Base-by-base conservation (phyloP, 1,140 invertebrate species). In the Triops cancriformis region DNA sequence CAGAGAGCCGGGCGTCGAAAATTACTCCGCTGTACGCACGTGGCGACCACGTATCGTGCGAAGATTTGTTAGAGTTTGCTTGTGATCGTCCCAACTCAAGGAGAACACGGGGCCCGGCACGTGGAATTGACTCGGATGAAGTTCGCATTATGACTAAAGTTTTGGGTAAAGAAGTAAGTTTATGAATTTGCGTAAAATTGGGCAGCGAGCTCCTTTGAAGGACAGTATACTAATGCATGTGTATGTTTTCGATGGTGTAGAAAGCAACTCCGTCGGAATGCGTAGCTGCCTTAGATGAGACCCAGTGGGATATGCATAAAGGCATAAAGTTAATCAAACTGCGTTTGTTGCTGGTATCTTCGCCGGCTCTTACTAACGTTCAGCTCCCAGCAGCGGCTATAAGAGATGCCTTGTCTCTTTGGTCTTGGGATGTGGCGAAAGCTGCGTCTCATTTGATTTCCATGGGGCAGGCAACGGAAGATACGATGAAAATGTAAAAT, bases 111-210 rank as follows among this genome's bases (percentile, higher is more conserved):
- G 92, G 93, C 0, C 88, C 91, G n/a, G 89, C 90, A n/a, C 89
- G 92, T 74, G 93, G 93, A 1, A 88, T 90, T 1, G 92, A 94
- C 80, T 94, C 93, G 0, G 94, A 97, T 83, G 94, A 97, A 88
- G 93, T 97, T 72, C 86, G 93, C 80, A 94, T 96, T 27, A 95
- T 97, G 93, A 88, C 90, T 76, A 96, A 96, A 86, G 92, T 97
- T 18, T 87, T 97, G 72, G 92, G 93, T 76, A 89, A 92, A 81
- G 88, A 93, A 85, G 92, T 94, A 84, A 87, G 86, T 84, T 41
- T 74, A 26, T 77, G 18, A 27, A 0, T 74, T n/a, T 1, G 77
- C 79, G 27, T 79, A 78, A 45, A 43, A 23, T 26, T 0, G 73
- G 23, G n/a, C 78, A 78, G 76, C 77, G 43, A 77, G 41, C 11